phyloP scores from a whole-genome alignment of 2,113 vertebrate species.

The Paraplagusia blochii region DNA sequence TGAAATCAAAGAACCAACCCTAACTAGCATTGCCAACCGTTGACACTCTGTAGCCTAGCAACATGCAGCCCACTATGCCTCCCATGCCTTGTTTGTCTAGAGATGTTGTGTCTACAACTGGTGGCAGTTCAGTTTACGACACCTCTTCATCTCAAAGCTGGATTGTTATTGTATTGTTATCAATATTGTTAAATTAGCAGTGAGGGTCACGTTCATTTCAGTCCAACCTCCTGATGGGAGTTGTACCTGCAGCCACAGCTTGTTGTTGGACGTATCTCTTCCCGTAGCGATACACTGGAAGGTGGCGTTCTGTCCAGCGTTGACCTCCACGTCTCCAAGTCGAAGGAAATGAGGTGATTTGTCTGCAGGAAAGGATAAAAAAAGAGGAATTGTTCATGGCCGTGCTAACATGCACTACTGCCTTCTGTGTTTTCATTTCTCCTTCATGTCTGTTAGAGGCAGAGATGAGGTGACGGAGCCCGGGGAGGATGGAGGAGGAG shows the following conservation, averaged over 20 bases:
- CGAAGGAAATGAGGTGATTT: constrained; percentile 99
- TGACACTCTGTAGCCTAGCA: too few species aligned
- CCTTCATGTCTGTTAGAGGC: constrained; percentile 9
- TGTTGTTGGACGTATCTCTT: constrained; percentile 91
- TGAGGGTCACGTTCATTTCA: too few species aligned
- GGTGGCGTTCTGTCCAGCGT: constrained; percentile 98
- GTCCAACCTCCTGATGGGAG: too few species aligned
- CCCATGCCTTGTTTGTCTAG: too few species aligned
- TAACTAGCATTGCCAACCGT: too few species aligned
- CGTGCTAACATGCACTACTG: neutral
- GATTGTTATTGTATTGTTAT: too few species aligned
- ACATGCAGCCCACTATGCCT: too few species aligned
- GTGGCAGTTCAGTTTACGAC: too few species aligned
- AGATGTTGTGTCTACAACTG: too few species aligned
- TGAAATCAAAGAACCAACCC: too few species aligned
- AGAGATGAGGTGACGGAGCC: constrained; percentile 17
- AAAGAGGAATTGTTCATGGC: constrained; percentile 12
- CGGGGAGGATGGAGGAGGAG: constrained; percentile 11
- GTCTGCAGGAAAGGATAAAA: constrained; percentile 75
- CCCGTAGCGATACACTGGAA: constrained; percentile 98
- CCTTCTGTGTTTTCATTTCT: constrained; percentile 7
- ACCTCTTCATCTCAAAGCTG: too few species aligned
- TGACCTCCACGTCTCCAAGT: constrained; percentile 97
- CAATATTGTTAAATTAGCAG: too few species aligned
- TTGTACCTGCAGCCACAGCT: constrained; percentile 95